These are phyloP conservation scores for Rhincodon typus DNA, from an alignment of 2,797 vertebrate species.

Conservation along the genomic window DNA sequence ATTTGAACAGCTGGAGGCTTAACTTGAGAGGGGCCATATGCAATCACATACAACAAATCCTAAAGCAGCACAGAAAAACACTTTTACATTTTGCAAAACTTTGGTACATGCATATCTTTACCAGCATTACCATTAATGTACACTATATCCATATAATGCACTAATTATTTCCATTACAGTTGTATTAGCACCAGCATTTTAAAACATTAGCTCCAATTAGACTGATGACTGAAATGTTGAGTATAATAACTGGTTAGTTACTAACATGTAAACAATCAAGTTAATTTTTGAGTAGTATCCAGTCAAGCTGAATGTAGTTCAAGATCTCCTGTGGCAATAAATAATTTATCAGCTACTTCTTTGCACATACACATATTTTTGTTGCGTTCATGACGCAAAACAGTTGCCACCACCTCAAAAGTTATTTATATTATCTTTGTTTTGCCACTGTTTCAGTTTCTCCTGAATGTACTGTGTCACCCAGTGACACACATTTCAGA, in stretches of 20 bases:
- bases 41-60: constrained; percentile 97
- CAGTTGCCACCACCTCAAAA: background rate
- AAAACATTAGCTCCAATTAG: background rate
- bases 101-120: background rate
- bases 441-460: background rate
- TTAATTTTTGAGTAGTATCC: background rate
- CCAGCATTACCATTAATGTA: background rate
- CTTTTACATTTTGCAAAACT: background rate
- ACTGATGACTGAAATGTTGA: background rate
- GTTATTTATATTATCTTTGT: background rate
- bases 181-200: background rate
- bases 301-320: background rate
- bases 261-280: background rate
- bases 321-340: background rate
- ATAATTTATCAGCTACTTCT: background rate
- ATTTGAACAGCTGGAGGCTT: constrained; percentile 97
- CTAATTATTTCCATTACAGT: background rate
- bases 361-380: background rate
- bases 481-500: background rate
- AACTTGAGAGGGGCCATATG: constrained; percentile 96
- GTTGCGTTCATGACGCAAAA: background rate
- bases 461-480: background rate
- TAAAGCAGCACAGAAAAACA: constrained; percentile 47
- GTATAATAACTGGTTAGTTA: background rate
- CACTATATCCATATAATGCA: background rate